These are phyloP conservation scores for Fabriciana adippe DNA, from an alignment of 2,888 invertebrate species.

Conservation along the genomic window DNA sequence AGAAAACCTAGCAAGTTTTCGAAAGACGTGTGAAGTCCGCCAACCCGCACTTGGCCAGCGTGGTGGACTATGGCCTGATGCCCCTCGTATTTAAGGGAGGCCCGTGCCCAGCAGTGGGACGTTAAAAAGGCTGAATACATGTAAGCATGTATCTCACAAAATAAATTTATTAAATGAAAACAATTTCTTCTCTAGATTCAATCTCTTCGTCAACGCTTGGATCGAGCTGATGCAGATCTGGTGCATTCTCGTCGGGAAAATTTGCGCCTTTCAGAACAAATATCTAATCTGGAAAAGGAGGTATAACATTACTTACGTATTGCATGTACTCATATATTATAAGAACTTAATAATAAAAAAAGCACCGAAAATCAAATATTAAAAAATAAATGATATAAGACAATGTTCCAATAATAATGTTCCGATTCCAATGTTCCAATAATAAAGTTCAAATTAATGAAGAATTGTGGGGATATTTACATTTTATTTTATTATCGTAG, in stretches of 20 bases:
- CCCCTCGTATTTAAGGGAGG: too few relatives aligned
- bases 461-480: neutral
- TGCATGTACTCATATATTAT: neutral
- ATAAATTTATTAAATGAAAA: neutral
- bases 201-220: slow-evolving; percentile 88
- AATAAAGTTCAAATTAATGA: too few relatives aligned
- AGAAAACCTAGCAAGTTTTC: too few relatives aligned
- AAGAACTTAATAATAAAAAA: neutral
- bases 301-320: slow-evolving; percentile 64
- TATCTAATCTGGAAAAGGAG: slow-evolving; percentile 91
- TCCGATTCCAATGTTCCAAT: too few relatives aligned
- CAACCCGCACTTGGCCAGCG: too few relatives aligned
- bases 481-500: slow-evolving; percentile 56
- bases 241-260: slow-evolving; percentile 91
- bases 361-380: neutral
- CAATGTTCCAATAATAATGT: too few relatives aligned
- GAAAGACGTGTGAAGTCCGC: too few relatives aligned
- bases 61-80: too few relatives aligned
- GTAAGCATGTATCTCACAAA: too few relatives aligned
- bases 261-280: slow-evolving; percentile 88
- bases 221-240: slow-evolving; percentile 90
- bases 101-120: too few relatives aligned
- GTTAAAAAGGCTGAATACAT: too few relatives aligned
- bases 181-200: slow-evolving; percentile 68
- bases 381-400: too few relatives aligned